Conservation (phyloP, 2,888 invertebrate species). For the Hemithea aestivaria region DNA sequence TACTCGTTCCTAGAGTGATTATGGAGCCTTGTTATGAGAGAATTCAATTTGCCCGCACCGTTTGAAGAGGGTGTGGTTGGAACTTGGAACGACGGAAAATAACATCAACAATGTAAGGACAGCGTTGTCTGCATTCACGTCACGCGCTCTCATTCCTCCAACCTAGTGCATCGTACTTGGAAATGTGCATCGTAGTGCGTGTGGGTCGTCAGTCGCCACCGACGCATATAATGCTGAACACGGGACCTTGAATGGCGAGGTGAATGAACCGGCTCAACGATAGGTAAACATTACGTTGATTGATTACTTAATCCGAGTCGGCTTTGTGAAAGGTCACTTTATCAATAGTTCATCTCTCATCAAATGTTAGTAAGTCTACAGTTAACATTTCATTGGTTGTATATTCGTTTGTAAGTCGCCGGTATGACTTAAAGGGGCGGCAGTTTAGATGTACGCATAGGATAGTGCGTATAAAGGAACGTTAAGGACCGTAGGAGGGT, state of each 20-base stretch:
- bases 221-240: conserved; percentile 56
- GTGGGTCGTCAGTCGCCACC: conserved; percentile 50
- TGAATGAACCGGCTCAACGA: conserved; percentile 60
- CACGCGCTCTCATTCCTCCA: conserved; percentile 70
- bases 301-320: conserved; percentile 50
- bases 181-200: conserved; percentile 62
- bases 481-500: conserved; percentile 42
- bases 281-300: conserved; percentile 51
- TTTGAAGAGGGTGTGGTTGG: conserved; percentile 52
- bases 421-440: conserved; percentile 44
- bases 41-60: conserved; percentile 61
- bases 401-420: conserved; percentile 45
- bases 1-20: conserved; percentile 49
- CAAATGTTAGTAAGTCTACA: conserved; percentile 30
- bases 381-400: conserved; percentile 34
- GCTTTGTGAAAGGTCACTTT: conserved; percentile 42
- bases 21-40: conserved; percentile 42
- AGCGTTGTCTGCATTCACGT: conserved; percentile 58
- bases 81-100: conserved; percentile 51
- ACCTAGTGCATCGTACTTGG: conserved; percentile 70
- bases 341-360: conserved; percentile 38
- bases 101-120: conserved; percentile 55
- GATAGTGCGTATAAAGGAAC: conserved; percentile 53
- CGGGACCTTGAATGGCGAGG: conserved; percentile 62
- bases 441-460: conserved; percentile 55